phyloP scores from a whole-genome alignment of 2,888 invertebrate species.

The Hoplodrina blanda region DNA sequence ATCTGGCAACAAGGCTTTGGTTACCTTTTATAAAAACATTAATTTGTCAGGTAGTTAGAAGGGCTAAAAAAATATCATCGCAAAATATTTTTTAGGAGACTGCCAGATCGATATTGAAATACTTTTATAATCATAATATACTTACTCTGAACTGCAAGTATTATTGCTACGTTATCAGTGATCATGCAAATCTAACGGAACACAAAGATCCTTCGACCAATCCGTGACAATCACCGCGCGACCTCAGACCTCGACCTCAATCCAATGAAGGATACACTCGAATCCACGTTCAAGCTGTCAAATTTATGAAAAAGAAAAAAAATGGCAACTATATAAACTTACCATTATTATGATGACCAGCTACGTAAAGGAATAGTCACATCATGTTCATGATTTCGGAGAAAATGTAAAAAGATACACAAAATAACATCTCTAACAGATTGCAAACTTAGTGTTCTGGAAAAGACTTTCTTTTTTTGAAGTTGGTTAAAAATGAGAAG shows the following conservation, averaged over 20 bases:
- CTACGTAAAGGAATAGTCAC: background rate
- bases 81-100: no score
- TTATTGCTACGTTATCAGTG: slow-evolving; percentile 20
- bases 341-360: background rate
- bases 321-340: no score
- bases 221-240: slow-evolving; percentile 50
- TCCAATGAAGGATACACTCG: slow-evolving; percentile 32
- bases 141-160: background rate
- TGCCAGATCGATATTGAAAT: no score
- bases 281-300: background rate
- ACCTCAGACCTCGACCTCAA: slow-evolving; percentile 45
- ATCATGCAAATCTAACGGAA: slow-evolving; percentile 46
- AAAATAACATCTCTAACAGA: background rate
- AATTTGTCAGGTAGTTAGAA: no score
- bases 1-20: no score
- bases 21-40: no score
- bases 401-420: background rate
- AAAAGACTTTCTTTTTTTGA: background rate
- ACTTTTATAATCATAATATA: background rate
- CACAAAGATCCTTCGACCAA: slow-evolving; percentile 43
- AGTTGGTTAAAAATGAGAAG: slow-evolving; percentile 28
- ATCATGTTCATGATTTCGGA: background rate
- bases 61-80: no score
- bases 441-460: background rate
- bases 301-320: background rate